These are phyloP conservation scores for Tyto alba DNA, from an alignment of 2,113 vertebrate genomes.

Conservation along the genomic window DNA sequence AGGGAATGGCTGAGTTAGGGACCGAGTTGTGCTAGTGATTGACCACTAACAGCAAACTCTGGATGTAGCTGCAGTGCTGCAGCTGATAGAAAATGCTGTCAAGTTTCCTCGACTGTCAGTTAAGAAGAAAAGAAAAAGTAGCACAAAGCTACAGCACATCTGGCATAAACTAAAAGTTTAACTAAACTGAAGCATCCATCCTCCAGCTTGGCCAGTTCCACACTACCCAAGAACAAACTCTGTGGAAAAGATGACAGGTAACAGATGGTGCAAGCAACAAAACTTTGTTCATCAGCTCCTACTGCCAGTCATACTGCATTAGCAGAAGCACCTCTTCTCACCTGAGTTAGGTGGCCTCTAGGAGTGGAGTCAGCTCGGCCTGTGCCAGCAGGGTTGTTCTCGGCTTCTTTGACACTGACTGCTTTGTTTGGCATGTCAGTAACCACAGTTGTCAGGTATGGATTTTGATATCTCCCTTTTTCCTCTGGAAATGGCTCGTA, in stretches of 20 bases:
- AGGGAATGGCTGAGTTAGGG: background rate
- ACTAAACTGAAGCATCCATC: constrained; percentile 8
- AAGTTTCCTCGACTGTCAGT: constrained; percentile 26
- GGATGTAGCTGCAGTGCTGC: background rate
- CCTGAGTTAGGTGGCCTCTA: background rate
- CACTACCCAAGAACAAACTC: background rate
- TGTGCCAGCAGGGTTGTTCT: background rate
- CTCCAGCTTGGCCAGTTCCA: background rate
- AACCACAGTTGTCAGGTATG: background rate
- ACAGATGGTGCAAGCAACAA: constrained; percentile 12
- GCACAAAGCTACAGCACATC: constrained; percentile 33
- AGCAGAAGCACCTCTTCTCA: background rate
- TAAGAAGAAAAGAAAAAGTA: constrained; percentile 10
- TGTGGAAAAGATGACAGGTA: constrained; percentile 25
- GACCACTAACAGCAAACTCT: background rate
- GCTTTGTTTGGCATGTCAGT: background rate
- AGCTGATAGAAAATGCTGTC: constrained; percentile 35
- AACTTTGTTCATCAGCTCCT: background rate
- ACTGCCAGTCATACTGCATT: background rate
- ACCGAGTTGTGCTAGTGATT: background rate
- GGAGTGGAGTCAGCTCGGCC: background rate
- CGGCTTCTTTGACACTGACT: background rate
- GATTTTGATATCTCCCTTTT: background rate
- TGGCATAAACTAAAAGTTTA: constrained; percentile 33
- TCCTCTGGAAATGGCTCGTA: background rate